Conservation (phyloP, 2,113 vertebrate species). For the Rhinolophus ferrumequinum region DNA sequence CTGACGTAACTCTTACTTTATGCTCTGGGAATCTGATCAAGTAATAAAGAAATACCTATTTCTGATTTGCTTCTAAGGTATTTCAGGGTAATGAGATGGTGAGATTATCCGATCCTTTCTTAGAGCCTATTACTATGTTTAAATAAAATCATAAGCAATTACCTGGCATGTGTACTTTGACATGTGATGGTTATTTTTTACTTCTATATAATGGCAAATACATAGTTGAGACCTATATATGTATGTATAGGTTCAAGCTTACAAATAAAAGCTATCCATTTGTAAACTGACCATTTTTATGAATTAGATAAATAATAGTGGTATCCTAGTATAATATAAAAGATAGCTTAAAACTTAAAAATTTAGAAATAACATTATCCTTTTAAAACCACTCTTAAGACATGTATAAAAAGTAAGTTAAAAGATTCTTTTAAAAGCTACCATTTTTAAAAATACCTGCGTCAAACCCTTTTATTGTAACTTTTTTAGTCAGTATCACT, state of each 20-base stretch:
- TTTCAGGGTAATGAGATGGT: neutral
- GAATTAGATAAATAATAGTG: neutral
- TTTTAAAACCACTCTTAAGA: conserved; percentile 16
- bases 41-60: conserved; percentile 19
- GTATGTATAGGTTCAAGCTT: neutral
- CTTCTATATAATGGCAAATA: neutral
- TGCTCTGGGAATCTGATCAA: neutral
- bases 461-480: neutral
- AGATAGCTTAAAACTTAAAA: neutral
- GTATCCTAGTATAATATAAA: neutral
- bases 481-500: neutral
- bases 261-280: neutral
- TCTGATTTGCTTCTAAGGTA: conserved; percentile 26
- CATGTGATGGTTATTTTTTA: neutral
- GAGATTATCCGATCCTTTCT: conserved; percentile 8
- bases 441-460: neutral
- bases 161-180: neutral
- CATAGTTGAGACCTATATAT: neutral
- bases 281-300: conserved; percentile 13
- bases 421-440: neutral
- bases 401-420: neutral
- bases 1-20: neutral
- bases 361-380: neutral
- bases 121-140: conserved; percentile 19
- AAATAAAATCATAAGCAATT: neutral